phyloP scores from a whole-genome alignment of 1,140 invertebrate genomes.

The Euura lappo region DNA sequence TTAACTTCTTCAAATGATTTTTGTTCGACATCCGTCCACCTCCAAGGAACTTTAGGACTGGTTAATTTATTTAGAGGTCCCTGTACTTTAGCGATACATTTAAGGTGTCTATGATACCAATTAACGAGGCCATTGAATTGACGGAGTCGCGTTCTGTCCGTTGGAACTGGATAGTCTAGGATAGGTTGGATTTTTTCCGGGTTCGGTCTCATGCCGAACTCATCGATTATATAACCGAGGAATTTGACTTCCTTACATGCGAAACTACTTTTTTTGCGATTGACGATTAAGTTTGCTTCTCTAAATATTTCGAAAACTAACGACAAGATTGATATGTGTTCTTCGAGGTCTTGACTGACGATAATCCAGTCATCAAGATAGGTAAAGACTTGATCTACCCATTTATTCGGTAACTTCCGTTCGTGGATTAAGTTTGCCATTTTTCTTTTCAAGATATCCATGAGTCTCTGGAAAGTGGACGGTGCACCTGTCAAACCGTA shows the following conservation, averaged over 20 bases:
- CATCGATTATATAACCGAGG: constrained; percentile 26
- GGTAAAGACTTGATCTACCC: constrained; percentile 18
- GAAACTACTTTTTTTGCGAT: constrained; percentile 21
- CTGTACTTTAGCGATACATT: constrained; percentile 5
- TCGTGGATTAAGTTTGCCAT: constrained; percentile 13
- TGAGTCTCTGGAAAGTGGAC: constrained; percentile 26
- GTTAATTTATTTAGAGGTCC: constrained; percentile 14
- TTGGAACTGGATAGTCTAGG: neutral
- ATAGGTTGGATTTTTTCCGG: constrained; percentile 7
- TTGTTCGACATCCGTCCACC: constrained; percentile 22
- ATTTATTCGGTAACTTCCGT: constrained; percentile 16
- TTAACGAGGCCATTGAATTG: constrained; percentile 13
- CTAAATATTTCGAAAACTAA: constrained; percentile 13
- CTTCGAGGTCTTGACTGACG: constrained; percentile 21
- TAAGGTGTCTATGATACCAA: constrained; percentile 9
- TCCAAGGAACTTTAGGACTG: constrained; percentile 17
- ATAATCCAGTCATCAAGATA: constrained; percentile 19
- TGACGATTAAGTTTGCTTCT: constrained; percentile 11
- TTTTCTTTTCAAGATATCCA: constrained; percentile 22
- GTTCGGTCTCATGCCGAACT: constrained; percentile 16
- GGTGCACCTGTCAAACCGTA: constrained; percentile 55
- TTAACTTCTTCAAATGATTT: constrained; percentile 20
- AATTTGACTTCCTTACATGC: constrained; percentile 18
- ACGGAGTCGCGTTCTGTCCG: neutral
- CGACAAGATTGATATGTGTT: constrained; percentile 17